Conservation (phyloP, 2,888 invertebrate genomes). For the Brachylomia viminalis region DNA sequence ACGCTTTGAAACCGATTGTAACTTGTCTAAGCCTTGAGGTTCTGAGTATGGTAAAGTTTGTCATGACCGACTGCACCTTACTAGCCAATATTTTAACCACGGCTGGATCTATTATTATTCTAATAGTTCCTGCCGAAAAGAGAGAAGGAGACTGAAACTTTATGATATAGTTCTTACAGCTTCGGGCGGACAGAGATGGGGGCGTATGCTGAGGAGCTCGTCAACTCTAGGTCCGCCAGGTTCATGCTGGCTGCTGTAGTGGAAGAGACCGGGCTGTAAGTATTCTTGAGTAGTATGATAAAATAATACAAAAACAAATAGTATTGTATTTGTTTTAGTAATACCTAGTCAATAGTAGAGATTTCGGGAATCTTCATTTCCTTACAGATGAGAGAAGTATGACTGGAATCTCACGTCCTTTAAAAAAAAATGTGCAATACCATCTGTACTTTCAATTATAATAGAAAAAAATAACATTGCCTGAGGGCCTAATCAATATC, state of each 20-base stretch:
- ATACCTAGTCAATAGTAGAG: neutral
- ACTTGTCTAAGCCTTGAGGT: neutral
- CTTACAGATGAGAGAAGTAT: neutral
- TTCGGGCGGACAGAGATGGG: slow-evolving; percentile 90
- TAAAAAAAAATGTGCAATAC: neutral
- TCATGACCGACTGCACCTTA: neutral
- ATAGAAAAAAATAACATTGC: neutral
- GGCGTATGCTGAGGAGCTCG: slow-evolving; percentile 92
- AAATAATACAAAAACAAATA: too few species aligned
- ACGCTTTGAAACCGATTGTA: too few species aligned
- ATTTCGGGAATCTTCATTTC: neutral
- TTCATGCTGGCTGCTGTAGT: slow-evolving; percentile 97
- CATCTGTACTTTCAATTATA: neutral
- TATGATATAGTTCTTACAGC: slow-evolving; percentile 73
- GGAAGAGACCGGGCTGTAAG: slow-evolving; percentile 96
- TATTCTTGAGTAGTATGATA: slow-evolving; percentile 66
- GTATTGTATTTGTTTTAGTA: too few species aligned
- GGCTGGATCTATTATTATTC: neutral
- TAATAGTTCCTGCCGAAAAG: neutral
- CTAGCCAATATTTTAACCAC: neutral
- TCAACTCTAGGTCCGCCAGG: slow-evolving; percentile 96
- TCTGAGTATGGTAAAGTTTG: neutral
- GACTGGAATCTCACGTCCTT: neutral
- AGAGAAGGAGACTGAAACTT: slow-evolving; percentile 13
- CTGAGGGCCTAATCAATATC: neutral